These are phyloP conservation scores for Poeciliopsis presidionis DNA, from an alignment of 2,797 vertebrate species.

Conservation along the genomic window DNA sequence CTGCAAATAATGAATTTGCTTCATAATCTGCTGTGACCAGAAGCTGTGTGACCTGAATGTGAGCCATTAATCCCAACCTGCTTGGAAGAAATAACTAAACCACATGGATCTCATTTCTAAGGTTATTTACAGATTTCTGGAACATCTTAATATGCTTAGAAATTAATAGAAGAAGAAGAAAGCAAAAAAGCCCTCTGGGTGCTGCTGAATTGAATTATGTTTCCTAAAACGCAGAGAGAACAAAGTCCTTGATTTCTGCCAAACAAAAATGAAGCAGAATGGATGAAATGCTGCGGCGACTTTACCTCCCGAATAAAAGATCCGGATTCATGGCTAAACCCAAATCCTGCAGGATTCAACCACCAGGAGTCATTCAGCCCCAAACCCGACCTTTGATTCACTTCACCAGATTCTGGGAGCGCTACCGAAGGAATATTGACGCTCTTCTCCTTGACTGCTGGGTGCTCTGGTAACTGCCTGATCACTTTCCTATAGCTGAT, in stretches of 20 bases:
- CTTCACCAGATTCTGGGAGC: not conserved
- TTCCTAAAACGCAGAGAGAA: not conserved
- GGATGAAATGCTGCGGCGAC: not conserved
- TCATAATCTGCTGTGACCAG: not conserved
- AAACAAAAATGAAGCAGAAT: not conserved
- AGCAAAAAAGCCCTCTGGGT: not conserved
- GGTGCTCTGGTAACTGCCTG: not conserved
- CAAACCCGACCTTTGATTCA: too few species aligned
- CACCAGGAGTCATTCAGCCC: not conserved
- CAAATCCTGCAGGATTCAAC: not conserved
- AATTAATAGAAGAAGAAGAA: not conserved
- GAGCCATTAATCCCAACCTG: not conserved
- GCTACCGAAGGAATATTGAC: too few species aligned
- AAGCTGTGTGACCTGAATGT: not conserved
- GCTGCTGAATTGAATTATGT: not conserved
- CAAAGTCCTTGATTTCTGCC: not conserved
- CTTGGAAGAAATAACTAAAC: not conserved
- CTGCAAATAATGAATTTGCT: not conserved
- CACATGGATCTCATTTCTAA: not conserved
- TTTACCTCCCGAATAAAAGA: not conserved
- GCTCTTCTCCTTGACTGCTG: not conserved
- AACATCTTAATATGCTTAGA: not conserved
- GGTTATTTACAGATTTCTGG: not conserved
- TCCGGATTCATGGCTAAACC: not conserved
- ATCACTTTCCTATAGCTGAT: not conserved